Percentiles rank a stretch among this genome's conserved stretches.
Evolutionary conservation across 2,888 invertebrate species (phyloP).

Genomic region (Nephrotoma guestfalica): DNA sequence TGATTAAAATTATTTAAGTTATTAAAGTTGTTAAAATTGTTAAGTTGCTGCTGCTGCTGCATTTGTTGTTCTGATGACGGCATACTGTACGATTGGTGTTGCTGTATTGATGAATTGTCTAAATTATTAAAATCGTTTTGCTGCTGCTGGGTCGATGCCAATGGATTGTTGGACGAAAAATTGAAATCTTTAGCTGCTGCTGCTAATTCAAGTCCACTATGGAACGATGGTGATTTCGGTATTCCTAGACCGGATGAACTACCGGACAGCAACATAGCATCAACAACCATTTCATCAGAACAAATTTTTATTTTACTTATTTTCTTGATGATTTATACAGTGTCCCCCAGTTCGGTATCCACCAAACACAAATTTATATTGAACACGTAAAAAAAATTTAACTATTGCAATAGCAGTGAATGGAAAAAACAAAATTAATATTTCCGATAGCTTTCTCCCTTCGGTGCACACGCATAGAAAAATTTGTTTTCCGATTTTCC

Average conservation of each 20-base stretch:
- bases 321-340: background rate
- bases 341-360: conserved; percentile 2
- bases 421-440: background rate
- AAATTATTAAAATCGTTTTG: conserved; percentile 10
- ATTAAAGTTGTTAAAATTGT: conserved; percentile 5
- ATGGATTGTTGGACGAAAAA: conserved; percentile 6
- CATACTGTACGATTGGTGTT: conserved; percentile 15
- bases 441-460: background rate
- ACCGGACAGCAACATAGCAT: conserved; percentile 34
- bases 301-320: conserved; percentile 3
- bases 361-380: background rate
- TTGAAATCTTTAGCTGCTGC: conserved; percentile 37
- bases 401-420: background rate
- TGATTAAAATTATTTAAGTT: conserved; percentile 1
- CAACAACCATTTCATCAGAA: conserved; percentile 31
- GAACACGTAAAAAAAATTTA: background rate
- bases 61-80: conserved; percentile 18
- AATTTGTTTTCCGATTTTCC: background rate
- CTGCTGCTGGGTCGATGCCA: conserved; percentile 7
- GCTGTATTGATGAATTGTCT: background rate
- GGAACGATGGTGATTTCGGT: conserved; percentile 78
- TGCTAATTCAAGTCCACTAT: conserved; percentile 70
- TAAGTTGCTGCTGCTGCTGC: conserved; percentile 10
- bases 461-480: background rate
- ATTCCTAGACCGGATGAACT: conserved; percentile 44